Percentiles rank a stretch among this genome's conserved stretches.
Evolutionary conservation across 2,113 vertebrate species (phyloP).

Genomic region (Caracal caracal): DNA sequence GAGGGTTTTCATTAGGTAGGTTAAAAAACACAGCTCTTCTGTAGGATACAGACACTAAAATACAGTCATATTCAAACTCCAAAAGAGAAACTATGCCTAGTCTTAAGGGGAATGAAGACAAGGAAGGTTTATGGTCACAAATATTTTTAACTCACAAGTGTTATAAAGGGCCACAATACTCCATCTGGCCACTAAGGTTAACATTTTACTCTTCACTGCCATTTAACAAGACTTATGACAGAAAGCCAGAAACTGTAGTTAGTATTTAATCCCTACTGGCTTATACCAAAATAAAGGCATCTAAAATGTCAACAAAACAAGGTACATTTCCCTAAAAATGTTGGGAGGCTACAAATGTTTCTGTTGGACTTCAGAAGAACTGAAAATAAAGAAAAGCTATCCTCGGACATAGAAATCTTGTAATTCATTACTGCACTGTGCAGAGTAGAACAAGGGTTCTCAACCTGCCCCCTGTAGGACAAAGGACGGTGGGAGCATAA

Average conservation of each 20-base stretch:
- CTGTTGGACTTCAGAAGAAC: background rate
- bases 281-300: slow-evolving; percentile 32
- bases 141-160: slow-evolving; percentile 21
- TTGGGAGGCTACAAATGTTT: slow-evolving; percentile 9
- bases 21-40: slow-evolving; percentile 62
- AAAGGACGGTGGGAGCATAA: background rate
- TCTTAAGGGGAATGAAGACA: slow-evolving; percentile 31
- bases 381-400: background rate
- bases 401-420: background rate
- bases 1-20: slow-evolving; percentile 62
- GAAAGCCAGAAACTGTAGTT: slow-evolving; percentile 30
- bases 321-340: background rate
- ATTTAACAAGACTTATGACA: background rate
- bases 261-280: background rate
- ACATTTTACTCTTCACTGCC: slow-evolving; percentile 23
- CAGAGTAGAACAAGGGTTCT: background rate
- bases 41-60: slow-evolving; percentile 38
- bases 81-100: background rate
- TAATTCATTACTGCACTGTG: background rate
- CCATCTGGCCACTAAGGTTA: background rate
- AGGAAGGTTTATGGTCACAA: slow-evolving; percentile 17
- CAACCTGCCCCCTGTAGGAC: fast-evolving
- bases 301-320: slow-evolving; percentile 36
- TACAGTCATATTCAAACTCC: slow-evolving; percentile 35
- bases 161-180: slow-evolving; percentile 23